Percentiles rank a stretch among this genome's conserved stretches.
These are phyloP conservation scores for Caenorhabditis sp. DNA, from an alignment of 2,888 invertebrate species.

Conservation along the genomic window DNA sequence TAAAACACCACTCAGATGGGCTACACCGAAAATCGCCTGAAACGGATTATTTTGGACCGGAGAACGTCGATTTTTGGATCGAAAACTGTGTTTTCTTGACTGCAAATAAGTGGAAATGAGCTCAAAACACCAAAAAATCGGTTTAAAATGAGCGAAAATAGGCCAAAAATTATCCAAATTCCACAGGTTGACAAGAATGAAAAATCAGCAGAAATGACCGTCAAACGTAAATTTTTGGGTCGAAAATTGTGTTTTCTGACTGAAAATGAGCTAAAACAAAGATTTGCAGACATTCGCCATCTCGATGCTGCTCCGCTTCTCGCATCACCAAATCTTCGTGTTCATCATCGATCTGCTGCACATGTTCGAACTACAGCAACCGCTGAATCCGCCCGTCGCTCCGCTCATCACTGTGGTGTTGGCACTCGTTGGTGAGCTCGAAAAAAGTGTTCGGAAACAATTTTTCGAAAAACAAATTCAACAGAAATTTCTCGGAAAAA, in stretches of 20 bases:
- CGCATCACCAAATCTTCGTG: conserved; percentile 99
- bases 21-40: no score
- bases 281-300: conserved; percentile 94
- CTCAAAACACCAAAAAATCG: no score
- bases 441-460: no score
- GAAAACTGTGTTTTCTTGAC: neutral
- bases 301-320: conserved; percentile 97
- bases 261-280: neutral
- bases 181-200: neutral
- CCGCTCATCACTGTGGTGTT: conserved; percentile 97
- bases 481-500: no score
- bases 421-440: conserved; percentile 94
- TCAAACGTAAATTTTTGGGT: neutral
- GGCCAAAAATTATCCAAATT: neutral
- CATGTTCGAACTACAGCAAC: conserved; percentile 97
- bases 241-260: neutral
- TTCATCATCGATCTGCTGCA: conserved; percentile 98
- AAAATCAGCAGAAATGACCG: neutral
- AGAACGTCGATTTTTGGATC: neutral
- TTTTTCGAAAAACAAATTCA: no score
- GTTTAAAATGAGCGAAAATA: no score
- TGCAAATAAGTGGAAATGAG: neutral
- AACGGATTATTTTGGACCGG: no score
- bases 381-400: conserved; percentile 91
- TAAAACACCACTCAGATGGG: no score